A percentile compares a stretch with the other conserved stretches of the same genome.
Conservation (phyloP, 2,888 invertebrate genomes). For the Parnassius mnemosyne region DNA sequence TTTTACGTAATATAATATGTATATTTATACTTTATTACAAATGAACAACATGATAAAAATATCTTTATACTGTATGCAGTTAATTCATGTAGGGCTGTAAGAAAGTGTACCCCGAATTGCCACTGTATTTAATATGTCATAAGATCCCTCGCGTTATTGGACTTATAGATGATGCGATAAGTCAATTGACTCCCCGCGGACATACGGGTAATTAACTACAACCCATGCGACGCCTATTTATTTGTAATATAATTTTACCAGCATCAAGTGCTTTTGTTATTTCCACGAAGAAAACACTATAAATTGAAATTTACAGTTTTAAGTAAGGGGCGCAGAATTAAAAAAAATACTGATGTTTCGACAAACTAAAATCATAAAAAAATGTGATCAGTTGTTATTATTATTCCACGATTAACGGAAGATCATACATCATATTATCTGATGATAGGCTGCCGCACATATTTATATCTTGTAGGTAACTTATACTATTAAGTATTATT, state of each 20-base stretch:
- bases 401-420: too few relatives aligned
- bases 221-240: slow-evolving; percentile 37
- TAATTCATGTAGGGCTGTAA: slow-evolving; percentile 5
- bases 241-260: slow-evolving; percentile 43
- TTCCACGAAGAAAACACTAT: neutral
- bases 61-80: too few relatives aligned
- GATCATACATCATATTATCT: too few relatives aligned
- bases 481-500: too few relatives aligned
- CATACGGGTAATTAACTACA: slow-evolving; percentile 76
- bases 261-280: slow-evolving; percentile 46
- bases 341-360: neutral
- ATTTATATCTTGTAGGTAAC: too few relatives aligned
- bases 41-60: too few relatives aligned
- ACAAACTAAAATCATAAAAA: neutral
- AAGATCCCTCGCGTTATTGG: slow-evolving; percentile 25
- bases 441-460: too few relatives aligned
- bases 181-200: slow-evolving; percentile 68
- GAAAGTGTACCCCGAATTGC: slow-evolving; percentile 11
- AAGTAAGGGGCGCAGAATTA: neutral
- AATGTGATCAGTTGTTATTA: too few relatives aligned
- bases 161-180: slow-evolving; percentile 52
- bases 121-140: slow-evolving; percentile 13
- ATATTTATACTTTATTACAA: too few relatives aligned
- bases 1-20: too few relatives aligned
- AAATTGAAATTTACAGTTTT: too few relatives aligned